A percentile compares a stretch with the other conserved stretches of the same genome.
These are phyloP conservation scores for Poeciliopsis gracilis DNA, from an alignment of 2,797 vertebrate genomes.

Conservation along the genomic window DNA sequence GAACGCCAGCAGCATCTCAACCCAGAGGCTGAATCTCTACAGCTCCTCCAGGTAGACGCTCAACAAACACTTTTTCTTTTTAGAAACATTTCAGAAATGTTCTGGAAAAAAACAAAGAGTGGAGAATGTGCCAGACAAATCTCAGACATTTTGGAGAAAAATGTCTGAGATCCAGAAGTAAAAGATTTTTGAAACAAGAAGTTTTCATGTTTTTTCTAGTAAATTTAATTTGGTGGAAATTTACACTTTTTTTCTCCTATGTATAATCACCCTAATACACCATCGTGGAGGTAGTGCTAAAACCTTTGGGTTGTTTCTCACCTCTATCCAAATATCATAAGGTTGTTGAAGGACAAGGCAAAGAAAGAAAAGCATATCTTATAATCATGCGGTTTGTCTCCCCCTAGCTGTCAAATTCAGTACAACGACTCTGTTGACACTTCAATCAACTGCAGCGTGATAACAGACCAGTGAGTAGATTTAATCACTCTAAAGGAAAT, in stretches of 20 bases:
- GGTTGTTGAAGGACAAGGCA: not conserved
- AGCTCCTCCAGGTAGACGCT: not conserved
- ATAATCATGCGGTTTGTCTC: not conserved
- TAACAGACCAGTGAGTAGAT: constrained; percentile 3
- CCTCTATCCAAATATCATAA: not conserved
- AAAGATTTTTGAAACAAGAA: too few relatives aligned
- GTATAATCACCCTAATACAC: rapidly evolving
- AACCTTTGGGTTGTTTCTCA: rapidly evolving
- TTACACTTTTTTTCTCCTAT: too few relatives aligned
- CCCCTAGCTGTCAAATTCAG: constrained; percentile 10
- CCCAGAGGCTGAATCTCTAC: not conserved
- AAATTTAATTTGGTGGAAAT: too few relatives aligned
- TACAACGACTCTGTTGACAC: not conserved
- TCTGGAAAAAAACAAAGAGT: too few relatives aligned
- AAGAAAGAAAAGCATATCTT: not conserved
- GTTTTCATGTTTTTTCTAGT: too few relatives aligned
- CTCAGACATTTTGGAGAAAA: too few relatives aligned
- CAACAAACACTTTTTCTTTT: not conserved
- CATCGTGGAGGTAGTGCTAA: too few relatives aligned
- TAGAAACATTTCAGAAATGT: too few relatives aligned
- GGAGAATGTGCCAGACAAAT: too few relatives aligned
- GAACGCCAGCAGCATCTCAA: not conserved
- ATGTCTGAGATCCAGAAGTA: too few relatives aligned
- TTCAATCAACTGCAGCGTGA: not conserved
- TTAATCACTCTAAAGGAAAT: not conserved